Evolutionary conservation across 1,140 invertebrate species (phyloP).

Genomic region (Antheraea mylitta): DNA sequence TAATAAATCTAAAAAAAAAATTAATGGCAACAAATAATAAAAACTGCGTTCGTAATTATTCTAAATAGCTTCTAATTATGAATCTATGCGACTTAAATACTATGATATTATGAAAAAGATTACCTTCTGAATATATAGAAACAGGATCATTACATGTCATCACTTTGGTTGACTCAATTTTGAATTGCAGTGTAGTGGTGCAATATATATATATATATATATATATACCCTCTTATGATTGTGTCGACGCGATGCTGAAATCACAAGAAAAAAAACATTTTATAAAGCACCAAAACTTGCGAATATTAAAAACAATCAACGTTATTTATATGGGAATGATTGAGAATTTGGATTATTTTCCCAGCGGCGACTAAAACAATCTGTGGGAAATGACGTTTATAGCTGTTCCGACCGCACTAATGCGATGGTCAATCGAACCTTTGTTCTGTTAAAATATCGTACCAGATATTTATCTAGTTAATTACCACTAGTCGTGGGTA

Average conservation of each 20-base stretch:
- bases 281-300: slow-evolving; percentile 14
- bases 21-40: no score
- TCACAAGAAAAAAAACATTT: slow-evolving; percentile 21
- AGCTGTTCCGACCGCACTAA: slow-evolving; percentile 25
- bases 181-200: background rate
- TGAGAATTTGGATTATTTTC: slow-evolving; percentile 46
- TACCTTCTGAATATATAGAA: background rate
- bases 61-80: no score
- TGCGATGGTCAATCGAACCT: slow-evolving; percentile 15
- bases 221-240: background rate
- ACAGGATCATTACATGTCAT: background rate
- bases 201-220: no score
- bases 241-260: slow-evolving; percentile 17
- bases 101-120: background rate
- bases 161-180: background rate
- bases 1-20: no score
- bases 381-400: slow-evolving; percentile 43
- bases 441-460: slow-evolving; percentile 35
- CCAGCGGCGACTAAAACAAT: slow-evolving; percentile 41
- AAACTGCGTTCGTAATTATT: no score
- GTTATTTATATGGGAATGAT: slow-evolving; percentile 29
- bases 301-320: slow-evolving; percentile 26
- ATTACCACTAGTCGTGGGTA: slow-evolving; percentile 15
- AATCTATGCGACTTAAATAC: background rate
- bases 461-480: slow-evolving; percentile 21